These are phyloP conservation scores for Brachionichthys hirsutus DNA, from an alignment of 2,113 vertebrate genomes.

Conservation along the genomic window DNA sequence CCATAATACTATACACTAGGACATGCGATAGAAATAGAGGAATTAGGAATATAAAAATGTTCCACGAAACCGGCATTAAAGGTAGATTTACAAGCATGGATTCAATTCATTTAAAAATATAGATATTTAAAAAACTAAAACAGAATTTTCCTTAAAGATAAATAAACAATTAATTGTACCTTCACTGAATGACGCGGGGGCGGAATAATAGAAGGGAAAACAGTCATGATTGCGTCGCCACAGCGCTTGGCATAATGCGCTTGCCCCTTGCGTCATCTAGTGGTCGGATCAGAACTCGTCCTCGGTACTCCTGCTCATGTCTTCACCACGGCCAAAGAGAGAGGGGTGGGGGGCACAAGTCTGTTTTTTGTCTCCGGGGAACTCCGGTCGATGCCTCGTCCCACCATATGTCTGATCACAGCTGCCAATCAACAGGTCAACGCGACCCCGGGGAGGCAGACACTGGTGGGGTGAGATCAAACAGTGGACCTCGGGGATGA, in stretches of 20 bases:
- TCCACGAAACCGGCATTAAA: too few relatives aligned
- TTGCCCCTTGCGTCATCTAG: slow-evolving; percentile 73
- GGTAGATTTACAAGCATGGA: too few relatives aligned
- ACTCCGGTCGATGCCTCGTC: slow-evolving; percentile 77
- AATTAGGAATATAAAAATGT: too few relatives aligned
- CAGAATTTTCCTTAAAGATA: too few relatives aligned
- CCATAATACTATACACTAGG: too few relatives aligned
- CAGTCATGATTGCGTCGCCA: too few relatives aligned
- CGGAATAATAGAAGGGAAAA: too few relatives aligned
- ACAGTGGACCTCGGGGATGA: slow-evolving; percentile 75
- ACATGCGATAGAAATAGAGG: too few relatives aligned
- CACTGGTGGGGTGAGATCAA: slow-evolving; percentile 76
- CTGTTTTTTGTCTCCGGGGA: slow-evolving; percentile 75
- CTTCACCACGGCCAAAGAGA: slow-evolving; percentile 22
- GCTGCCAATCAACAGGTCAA: slow-evolving; percentile 83
- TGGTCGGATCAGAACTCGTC: slow-evolving; percentile 28
- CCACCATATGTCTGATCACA: slow-evolving; percentile 80
- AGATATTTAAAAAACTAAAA: too few relatives aligned
- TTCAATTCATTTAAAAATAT: too few relatives aligned
- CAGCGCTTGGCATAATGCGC: slow-evolving; percentile 38
- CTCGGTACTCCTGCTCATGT: slow-evolving; percentile 1
- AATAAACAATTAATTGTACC: too few relatives aligned
- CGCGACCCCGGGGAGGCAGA: slow-evolving; percentile 73
- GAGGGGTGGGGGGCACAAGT: slow-evolving; percentile 39
- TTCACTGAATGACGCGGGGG: too few relatives aligned